These are phyloP conservation scores for Drosophila siamana DNA, from an alignment of 2,888 invertebrate species.

Conservation along the genomic window DNA sequence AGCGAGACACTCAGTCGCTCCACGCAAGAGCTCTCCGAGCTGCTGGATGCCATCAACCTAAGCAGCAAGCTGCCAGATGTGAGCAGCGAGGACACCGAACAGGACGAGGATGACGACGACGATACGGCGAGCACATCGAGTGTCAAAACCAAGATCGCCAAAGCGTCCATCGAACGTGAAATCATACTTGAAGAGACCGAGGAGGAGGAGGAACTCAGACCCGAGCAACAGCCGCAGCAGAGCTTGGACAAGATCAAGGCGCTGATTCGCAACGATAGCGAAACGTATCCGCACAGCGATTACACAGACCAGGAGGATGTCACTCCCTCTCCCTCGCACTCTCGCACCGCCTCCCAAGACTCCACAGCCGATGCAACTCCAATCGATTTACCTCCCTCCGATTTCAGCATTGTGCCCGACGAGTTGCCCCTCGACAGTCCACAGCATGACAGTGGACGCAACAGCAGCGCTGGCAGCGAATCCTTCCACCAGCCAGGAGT, in stretches of 20 bases:
- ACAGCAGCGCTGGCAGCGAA: conserved; percentile 57
- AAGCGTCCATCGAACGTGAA: conserved; percentile 71
- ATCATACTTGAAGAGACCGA: conserved; percentile 54
- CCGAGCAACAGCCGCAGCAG: neutral
- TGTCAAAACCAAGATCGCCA: conserved; percentile 70
- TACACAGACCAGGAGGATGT: conserved; percentile 62
- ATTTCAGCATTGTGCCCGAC: conserved; percentile 80
- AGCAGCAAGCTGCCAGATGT: conserved; percentile 51
- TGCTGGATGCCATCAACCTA: conserved; percentile 58
- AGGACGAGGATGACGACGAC: conserved; percentile 56
- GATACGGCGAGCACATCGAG: conserved; percentile 72
- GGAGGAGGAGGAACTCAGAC: conserved; percentile 36
- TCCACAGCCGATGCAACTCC: conserved; percentile 44
- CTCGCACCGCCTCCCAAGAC: conserved; percentile 70
- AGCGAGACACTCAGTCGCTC: conserved; percentile 50
- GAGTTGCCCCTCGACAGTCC: conserved; percentile 69
- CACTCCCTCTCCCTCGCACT: conserved; percentile 64
- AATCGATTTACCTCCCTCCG: conserved; percentile 43
- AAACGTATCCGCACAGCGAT: conserved; percentile 73
- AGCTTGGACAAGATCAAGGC: conserved; percentile 68
- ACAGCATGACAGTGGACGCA: conserved; percentile 69
- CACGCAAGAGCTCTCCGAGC: conserved; percentile 49
- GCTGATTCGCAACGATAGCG: conserved; percentile 69
- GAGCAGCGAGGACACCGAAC: conserved; percentile 45
- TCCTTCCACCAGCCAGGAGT: conserved; percentile 11